A percentile compares a stretch with the other conserved stretches of the same genome.
Evolutionary conservation across 30 jellyfish, hydroid and myxozoan genomes (phyloP).

Genomic region (Mastigias papua): DNA sequence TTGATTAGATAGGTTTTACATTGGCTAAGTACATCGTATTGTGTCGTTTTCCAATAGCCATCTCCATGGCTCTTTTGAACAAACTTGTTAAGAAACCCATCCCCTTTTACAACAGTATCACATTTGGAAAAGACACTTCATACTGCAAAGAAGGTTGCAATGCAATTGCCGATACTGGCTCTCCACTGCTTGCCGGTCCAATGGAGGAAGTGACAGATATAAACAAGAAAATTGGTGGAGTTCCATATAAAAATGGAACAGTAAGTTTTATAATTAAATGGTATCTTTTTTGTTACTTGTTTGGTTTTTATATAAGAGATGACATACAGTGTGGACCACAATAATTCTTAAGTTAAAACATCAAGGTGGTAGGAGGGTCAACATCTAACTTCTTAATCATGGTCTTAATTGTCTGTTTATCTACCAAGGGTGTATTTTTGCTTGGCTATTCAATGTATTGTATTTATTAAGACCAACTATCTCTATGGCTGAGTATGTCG

Average conservation of each 20-base stretch:
- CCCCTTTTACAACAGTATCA: constrained; percentile 10
- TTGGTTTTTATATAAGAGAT: no score
- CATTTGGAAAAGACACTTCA: constrained; percentile 74
- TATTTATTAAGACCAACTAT: no score
- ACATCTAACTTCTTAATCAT: no score
- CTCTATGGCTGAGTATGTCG: no score
- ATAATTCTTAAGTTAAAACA: no score
- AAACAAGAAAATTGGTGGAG: constrained; percentile 95
- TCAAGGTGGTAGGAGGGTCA: no score
- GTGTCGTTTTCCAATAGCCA: no score
- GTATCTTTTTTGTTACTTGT: background rate
- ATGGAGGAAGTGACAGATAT: constrained; percentile 76
- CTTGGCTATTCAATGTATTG: background rate
- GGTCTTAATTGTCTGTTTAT: no score
- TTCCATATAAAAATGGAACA: constrained; percentile 91
- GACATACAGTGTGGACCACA: no score
- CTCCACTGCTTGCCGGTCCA: constrained; percentile 99
- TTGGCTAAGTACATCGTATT: no score
- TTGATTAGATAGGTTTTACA: no score
- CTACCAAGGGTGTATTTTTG: background rate
- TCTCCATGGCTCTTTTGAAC: background rate
- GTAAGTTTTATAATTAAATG: constrained; percentile 24
- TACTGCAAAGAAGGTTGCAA: constrained; percentile 91
- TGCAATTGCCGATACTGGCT: constrained; percentile 99
- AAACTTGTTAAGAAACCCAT: background rate